Evolutionary conservation across 2,113 vertebrate genomes (phyloP), one percentile per base, ranked within the genome.

Genomic region (Lophochroa leadbeateri): DNA sequence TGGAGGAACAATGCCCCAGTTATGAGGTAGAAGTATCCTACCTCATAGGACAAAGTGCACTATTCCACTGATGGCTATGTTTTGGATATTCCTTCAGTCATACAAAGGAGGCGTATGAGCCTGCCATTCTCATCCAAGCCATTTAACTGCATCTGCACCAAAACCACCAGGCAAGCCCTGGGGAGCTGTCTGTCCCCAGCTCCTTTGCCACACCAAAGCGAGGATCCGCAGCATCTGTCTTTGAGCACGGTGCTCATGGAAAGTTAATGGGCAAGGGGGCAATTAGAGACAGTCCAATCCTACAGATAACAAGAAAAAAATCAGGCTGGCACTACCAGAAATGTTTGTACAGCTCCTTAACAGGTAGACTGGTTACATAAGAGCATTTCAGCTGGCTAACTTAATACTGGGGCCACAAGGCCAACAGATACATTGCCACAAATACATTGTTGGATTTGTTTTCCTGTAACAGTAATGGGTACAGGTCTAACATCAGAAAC

Each of bases 211-310:
- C 46, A 9, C 0, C 3, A 13, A 61, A 41, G 23, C 5, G 2
- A 9, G 49, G 29, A 86, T 31, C 46, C 0, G 0, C 43, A 47
- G 72, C 52, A 17, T 6, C 67, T 20, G 16, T 29, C 49, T 61
- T 37, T 0, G 1, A 61, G 41, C 41, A 7, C 0, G 33, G 52
- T 0, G 3, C 33, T 37, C 58, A 12, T 4, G 12, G 21, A 11
- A 64, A 16, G 46, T 12, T 53, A 35, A n/a, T 0, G 0, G 47
- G 7, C 55, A 39, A 61, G 10, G 52, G 10, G 28, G 24, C n/a
- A 33, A 37, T 8, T 35, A 53, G 31, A 78, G 60, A 29, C 76
- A 37, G 24, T 31, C 37, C 43, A 47, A 7, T 5, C 53, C 43
- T 27, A 63, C 29, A 19, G 81, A 44, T 61, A 67, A 50, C 11